Conservation (phyloP, 2,888 invertebrate species). For the Gonocerus acuteangulatus region DNA sequence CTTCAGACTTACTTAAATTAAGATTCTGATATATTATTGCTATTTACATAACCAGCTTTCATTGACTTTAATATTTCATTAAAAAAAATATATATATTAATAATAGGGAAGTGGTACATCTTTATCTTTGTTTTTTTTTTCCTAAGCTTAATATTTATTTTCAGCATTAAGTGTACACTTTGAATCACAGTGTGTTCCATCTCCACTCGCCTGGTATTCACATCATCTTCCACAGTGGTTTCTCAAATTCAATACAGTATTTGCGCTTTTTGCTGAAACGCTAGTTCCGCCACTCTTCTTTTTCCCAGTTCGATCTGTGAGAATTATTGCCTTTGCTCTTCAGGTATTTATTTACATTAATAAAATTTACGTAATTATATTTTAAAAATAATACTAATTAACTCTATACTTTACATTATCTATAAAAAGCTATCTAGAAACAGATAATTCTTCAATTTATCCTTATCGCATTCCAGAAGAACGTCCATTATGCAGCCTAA, state of each 20-base stretch:
- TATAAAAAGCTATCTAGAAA: too few species aligned
- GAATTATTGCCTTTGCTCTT: constrained; percentile 55
- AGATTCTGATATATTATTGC: too few species aligned
- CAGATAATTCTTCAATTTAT: too few species aligned
- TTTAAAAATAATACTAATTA: background rate
- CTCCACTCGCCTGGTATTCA: constrained; percentile 62
- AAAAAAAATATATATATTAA: too few species aligned
- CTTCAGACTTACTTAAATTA: too few species aligned
- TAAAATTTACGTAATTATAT: background rate
- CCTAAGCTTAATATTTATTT: too few species aligned
- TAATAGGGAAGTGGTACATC: constrained; percentile 1
- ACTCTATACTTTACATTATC: too few species aligned
- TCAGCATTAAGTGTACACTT: constrained; percentile 59
- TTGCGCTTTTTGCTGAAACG: constrained; percentile 57
- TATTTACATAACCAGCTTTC: too few species aligned
- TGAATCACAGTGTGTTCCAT: constrained; percentile 67
- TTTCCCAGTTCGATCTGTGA: constrained; percentile 55
- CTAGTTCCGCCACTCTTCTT: constrained; percentile 64
- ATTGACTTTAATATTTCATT: too few species aligned
- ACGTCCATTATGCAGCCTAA: too few species aligned
- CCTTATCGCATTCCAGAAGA: too few species aligned
- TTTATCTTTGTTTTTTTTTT: background rate
- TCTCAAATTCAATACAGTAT: constrained; percentile 54
- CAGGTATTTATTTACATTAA: constrained; percentile 49
- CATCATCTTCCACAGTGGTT: constrained; percentile 63